phyloP scores from a whole-genome alignment of 2,888 invertebrate species.

The Scaptomyza polygonia region DNA sequence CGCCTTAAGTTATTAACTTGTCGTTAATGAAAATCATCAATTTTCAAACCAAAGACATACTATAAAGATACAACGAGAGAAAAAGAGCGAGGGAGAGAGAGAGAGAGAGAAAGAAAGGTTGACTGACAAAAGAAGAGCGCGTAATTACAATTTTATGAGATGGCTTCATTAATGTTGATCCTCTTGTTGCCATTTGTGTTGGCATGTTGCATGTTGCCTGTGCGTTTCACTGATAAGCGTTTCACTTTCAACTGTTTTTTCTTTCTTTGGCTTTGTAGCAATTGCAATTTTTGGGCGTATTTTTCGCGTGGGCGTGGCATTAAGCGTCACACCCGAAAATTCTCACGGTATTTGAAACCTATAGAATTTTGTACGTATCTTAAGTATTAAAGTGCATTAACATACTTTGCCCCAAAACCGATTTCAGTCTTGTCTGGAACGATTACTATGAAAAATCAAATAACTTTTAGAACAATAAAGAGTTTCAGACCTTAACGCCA shows the following conservation, averaged over 20 bases:
- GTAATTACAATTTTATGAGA: slow-evolving; percentile 61
- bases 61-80: slow-evolving; percentile 1
- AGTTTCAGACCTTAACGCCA: too few relatives aligned
- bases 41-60: slow-evolving; percentile 47
- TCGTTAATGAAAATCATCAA: slow-evolving; percentile 81
- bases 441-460: too few relatives aligned
- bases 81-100: slow-evolving; percentile 13
- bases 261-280: slow-evolving; percentile 28
- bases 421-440: too few relatives aligned
- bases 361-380: not conserved
- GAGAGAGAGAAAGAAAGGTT: not conserved
- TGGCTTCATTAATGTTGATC: slow-evolving; percentile 66
- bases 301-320: slow-evolving; percentile 31
- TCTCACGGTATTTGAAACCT: slow-evolving; percentile 21
- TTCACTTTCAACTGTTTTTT: slow-evolving; percentile 43
- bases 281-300: slow-evolving; percentile 9
- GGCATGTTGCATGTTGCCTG: slow-evolving; percentile 32
- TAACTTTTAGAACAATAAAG: too few relatives aligned
- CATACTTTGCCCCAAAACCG: too few relatives aligned
- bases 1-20: slow-evolving; percentile 72
- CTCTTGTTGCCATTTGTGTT: slow-evolving; percentile 8
- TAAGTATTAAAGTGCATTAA: not conserved
- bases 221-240: slow-evolving; percentile 50
- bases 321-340: slow-evolving; percentile 20
- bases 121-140: slow-evolving; percentile 11